phyloP scores from a whole-genome alignment of 2,113 vertebrate genomes.

The Lamprotornis superbus region DNA sequence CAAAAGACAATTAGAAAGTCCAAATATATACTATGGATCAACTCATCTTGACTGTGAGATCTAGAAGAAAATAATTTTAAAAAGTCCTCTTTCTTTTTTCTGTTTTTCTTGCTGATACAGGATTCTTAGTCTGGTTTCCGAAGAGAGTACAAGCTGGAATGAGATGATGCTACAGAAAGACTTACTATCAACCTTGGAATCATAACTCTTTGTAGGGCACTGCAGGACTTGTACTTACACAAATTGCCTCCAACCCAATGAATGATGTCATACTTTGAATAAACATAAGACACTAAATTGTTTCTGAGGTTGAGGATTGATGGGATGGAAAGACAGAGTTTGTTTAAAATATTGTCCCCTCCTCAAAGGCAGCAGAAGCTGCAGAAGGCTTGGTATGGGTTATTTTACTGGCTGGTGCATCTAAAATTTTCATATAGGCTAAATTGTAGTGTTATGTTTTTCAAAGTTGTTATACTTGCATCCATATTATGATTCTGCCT shows the following conservation, averaged over 20 bases:
- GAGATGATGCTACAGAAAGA: not conserved
- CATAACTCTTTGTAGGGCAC: not conserved
- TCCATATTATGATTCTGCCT: not conserved
- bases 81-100: not conserved
- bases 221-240: not conserved
- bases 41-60: not conserved
- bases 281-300: not conserved
- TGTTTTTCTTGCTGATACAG: not conserved
- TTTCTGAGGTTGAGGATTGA: not conserved
- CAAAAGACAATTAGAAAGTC: not conserved
- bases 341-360: not conserved
- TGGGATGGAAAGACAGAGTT: fast-evolving
- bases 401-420: not conserved
- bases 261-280: not conserved
- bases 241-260: not conserved
- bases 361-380: not conserved
- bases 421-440: not conserved
- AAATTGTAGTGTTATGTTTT: not conserved
- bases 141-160: not conserved
- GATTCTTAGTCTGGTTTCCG: not conserved
- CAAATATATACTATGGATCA: not conserved
- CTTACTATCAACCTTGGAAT: not conserved
- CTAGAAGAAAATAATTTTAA: not conserved
- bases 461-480: not conserved
- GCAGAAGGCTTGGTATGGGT: not conserved